Conservation (phyloP, 2,113 vertebrate genomes). For the Oreotrochilus melanogaster region DNA sequence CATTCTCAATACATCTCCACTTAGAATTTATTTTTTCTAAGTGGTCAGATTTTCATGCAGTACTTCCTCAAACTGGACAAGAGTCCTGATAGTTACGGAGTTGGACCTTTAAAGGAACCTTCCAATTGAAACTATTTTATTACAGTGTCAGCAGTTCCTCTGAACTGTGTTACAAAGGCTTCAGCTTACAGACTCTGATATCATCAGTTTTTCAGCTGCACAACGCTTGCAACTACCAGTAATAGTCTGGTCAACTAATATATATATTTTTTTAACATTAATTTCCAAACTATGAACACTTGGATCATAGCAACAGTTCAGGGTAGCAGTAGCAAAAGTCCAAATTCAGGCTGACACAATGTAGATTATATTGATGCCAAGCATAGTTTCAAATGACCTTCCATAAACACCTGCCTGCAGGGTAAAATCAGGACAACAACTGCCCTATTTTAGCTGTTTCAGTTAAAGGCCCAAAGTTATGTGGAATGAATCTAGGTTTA, state of each 20-base stretch:
- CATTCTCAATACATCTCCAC: not conserved
- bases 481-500: not conserved
- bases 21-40: not conserved
- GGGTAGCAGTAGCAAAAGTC: not conserved
- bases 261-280: not conserved
- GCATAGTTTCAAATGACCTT: not conserved
- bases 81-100: not conserved
- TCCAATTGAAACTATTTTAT: not conserved
- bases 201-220: not conserved
- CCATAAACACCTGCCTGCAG: not conserved
- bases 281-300: not conserved
- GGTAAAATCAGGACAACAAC: not conserved
- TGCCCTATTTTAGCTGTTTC: not conserved
- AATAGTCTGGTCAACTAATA: not conserved
- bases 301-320: not conserved
- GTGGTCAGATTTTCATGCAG: not conserved
- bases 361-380: not conserved
- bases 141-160: not conserved
- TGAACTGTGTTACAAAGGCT: not conserved
- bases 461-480: not conserved
- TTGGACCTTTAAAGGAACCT: not conserved
- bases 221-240: not conserved
- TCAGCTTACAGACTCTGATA: not conserved
- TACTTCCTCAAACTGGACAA: not conserved
- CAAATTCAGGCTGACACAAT: not conserved